A percentile compares a stretch with the other conserved stretches of the same genome.
phyloP scores from a whole-genome alignment of 2,888 invertebrate species.

The Rotaria socialis region DNA sequence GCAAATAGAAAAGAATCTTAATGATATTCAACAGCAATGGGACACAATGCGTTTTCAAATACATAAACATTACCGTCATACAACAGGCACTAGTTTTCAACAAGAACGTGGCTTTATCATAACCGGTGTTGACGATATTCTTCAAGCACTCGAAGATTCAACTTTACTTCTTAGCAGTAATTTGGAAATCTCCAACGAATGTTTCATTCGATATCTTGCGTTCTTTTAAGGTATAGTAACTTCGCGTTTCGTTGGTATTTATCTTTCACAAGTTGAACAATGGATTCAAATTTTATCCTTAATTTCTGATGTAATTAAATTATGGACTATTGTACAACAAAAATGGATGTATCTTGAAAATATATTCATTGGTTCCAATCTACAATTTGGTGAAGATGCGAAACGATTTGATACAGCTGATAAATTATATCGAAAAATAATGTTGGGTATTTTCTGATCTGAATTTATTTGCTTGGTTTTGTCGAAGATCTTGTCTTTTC shows the following conservation, averaged over 20 bases:
- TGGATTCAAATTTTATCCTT: conserved; percentile 77
- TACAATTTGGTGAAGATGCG: conserved; percentile 80
- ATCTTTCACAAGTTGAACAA: conserved; percentile 73
- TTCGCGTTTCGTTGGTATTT: conserved; percentile 76
- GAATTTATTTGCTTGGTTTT: too few relatives aligned
- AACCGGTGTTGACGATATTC: conserved; percentile 77
- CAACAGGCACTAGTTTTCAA: conserved; percentile 59
- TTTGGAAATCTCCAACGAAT: too few relatives aligned
- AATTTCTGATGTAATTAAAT: conserved; percentile 71
- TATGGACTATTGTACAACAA: conserved; percentile 78
- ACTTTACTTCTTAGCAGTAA: conserved; percentile 64
- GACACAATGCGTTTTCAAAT: conserved; percentile 60
- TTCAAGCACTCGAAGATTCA: conserved; percentile 77
- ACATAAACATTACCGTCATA: conserved; percentile 55
- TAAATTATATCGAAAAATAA: conserved; percentile 73
- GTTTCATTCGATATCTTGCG: too few relatives aligned
- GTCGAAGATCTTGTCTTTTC: too few relatives aligned
- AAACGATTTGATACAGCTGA: conserved; percentile 84
- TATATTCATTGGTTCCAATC: background rate
- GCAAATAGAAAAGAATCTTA: conserved; percentile 78
- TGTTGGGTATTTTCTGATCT: conserved; percentile 61
- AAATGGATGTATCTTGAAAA: conserved; percentile 82
- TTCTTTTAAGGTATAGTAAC: conserved; percentile 72
- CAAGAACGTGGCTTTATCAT: conserved; percentile 77
- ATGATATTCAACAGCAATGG: conserved; percentile 71